Evolutionary conservation across 2,797 vertebrate genomes (phyloP).

Genomic region (Falco peregrinus): DNA sequence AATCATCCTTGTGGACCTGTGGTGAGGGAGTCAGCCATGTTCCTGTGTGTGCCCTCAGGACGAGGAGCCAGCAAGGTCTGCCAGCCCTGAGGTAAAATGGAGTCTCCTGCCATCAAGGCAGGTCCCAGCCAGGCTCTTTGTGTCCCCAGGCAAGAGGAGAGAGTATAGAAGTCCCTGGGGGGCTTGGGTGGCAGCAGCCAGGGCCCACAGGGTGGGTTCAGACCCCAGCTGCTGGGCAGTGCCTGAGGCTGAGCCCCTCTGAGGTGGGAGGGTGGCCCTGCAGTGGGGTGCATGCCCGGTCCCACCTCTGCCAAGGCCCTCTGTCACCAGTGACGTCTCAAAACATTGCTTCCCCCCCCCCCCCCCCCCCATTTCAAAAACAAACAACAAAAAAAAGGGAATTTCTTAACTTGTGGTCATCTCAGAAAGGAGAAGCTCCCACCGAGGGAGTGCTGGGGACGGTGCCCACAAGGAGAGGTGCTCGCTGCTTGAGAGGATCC

Average conservation of each 20-base stretch:
- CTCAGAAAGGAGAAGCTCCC: conserved; percentile 69
- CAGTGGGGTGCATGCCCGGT: background rate
- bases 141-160: rapidly evolving
- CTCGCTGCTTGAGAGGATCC: background rate
- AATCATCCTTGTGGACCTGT: background rate
- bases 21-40: background rate
- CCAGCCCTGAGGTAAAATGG: background rate
- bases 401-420: conserved; percentile 71
- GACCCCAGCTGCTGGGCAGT: rapidly evolving
- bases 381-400: conserved; percentile 37
- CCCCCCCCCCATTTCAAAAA: conserved; percentile 7
- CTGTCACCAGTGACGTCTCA: conserved; percentile 11
- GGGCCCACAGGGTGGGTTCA: background rate
- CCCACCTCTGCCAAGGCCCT: background rate
- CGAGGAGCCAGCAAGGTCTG: background rate
- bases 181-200: background rate
- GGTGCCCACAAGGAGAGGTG: background rate
- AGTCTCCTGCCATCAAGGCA: background rate
- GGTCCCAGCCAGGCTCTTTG: background rate
- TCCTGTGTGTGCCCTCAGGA: background rate
- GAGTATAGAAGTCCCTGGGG: background rate
- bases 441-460: background rate
- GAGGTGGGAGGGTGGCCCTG: background rate
- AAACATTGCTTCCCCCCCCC: background rate
- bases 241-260: background rate